phyloP scores from a whole-genome alignment of 2,113 vertebrate genomes.

The Leucopternis melanops region DNA sequence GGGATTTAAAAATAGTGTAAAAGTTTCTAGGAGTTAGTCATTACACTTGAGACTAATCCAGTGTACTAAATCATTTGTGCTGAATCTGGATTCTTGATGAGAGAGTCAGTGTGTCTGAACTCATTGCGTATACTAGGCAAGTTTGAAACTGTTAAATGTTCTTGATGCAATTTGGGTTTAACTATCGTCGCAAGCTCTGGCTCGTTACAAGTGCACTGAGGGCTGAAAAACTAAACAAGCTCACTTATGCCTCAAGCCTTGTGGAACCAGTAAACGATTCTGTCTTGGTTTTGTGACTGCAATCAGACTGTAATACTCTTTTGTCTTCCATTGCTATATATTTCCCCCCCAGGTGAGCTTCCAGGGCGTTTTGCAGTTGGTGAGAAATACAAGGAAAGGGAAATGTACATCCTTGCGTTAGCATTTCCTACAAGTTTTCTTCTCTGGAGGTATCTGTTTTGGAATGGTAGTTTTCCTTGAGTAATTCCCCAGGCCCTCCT shows the following conservation, averaged over 20 bases:
- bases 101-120: slow-evolving; percentile 48
- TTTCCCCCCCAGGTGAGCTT: background rate
- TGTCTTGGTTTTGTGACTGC: background rate
- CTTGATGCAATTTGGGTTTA: slow-evolving; percentile 34
- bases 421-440: background rate
- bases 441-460: background rate
- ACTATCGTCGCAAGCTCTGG: slow-evolving; percentile 37
- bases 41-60: slow-evolving; percentile 9
- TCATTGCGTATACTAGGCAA: slow-evolving; percentile 13
- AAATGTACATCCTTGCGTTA: background rate
- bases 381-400: background rate
- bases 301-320: background rate
- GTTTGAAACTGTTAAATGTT: slow-evolving; percentile 64
- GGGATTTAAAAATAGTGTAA: slow-evolving; percentile 41
- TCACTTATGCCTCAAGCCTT: background rate
- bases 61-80: slow-evolving; percentile 26
- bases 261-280: background rate
- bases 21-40: slow-evolving; percentile 51
- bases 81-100: slow-evolving; percentile 28
- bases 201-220: slow-evolving; percentile 16
- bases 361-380: background rate
- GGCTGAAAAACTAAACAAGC: slow-evolving; percentile 2
- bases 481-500: background rate
- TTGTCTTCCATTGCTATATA: background rate
- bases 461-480: background rate